Evolutionary conservation across 1,140 invertebrate species (phyloP).

Genomic region (Mylabris phalerata): DNA sequence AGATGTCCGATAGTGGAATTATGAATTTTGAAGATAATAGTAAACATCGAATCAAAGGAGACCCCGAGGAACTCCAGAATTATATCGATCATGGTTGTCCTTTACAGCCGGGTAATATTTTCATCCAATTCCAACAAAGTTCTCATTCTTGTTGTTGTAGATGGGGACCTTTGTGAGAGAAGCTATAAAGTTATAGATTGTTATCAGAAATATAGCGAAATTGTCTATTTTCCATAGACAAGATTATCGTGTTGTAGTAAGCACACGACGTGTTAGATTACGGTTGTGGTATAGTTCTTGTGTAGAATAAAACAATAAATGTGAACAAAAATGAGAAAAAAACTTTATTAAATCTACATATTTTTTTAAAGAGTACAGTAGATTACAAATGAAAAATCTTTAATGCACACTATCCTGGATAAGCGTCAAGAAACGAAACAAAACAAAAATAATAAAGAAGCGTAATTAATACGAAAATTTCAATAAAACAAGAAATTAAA

Average conservation of each 20-base stretch:
- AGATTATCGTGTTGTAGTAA: too few relatives aligned
- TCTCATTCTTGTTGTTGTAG: background rate
- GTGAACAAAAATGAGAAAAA: conserved; percentile 24
- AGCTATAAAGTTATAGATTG: background rate
- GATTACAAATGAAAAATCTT: conserved; percentile 12
- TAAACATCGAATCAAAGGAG: conserved; percentile 1
- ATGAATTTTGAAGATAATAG: conserved; percentile 7
- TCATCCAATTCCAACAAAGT: too few relatives aligned
- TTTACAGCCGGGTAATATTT: too few relatives aligned
- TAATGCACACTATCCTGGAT: conserved; percentile 10
- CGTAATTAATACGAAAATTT: conserved; percentile 9
- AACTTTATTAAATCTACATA: conserved; percentile 23
- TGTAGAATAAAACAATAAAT: background rate
- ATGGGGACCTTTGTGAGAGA: conserved; percentile 2
- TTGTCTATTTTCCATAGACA: too few relatives aligned
- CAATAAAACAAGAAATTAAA: conserved; percentile 13
- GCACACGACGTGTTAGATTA: too few relatives aligned
- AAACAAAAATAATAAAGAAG: too few relatives aligned
- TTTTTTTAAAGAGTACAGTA: conserved; percentile 9
- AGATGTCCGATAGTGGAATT: conserved; percentile 1
- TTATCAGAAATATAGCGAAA: too few relatives aligned
- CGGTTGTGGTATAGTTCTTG: too few relatives aligned
- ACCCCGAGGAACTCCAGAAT: background rate
- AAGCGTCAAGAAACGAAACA: conserved; percentile 13
- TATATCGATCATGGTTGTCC: background rate